phyloP scores from a whole-genome alignment of 2,113 vertebrate species.

The Calidris pygmaea region DNA sequence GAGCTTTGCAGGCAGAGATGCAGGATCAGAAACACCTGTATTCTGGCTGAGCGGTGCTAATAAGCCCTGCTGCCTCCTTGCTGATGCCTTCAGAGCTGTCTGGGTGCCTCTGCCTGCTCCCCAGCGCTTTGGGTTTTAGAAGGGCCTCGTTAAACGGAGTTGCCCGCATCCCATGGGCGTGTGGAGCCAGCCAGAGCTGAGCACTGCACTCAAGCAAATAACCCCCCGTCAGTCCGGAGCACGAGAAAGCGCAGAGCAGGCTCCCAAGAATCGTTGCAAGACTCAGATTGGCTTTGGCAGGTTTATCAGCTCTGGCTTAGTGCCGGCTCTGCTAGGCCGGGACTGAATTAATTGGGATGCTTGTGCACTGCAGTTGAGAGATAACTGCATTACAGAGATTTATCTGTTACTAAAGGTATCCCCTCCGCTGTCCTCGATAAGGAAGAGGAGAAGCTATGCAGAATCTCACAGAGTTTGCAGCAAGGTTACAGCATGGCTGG shows the following conservation, averaged over 20 bases:
- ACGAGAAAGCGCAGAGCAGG: neutral
- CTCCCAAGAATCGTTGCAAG: conserved; percentile 34
- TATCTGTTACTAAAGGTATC: conserved; percentile 62
- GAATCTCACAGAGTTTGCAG: conserved; percentile 18
- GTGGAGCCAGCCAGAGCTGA: neutral
- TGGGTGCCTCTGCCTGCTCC: neutral
- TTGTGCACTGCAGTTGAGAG: conserved; percentile 61
- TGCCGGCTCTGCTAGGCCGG: conserved; percentile 58
- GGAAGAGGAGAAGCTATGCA: conserved; percentile 21
- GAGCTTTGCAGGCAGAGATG: neutral
- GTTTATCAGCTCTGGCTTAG: conserved; percentile 66
- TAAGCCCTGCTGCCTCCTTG: neutral
- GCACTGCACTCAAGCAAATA: neutral
- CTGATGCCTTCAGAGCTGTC: neutral
- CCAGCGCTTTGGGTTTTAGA: neutral
- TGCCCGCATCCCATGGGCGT: rapidly evolving
- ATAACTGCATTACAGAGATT: conserved; percentile 69
- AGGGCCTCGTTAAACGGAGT: neutral
- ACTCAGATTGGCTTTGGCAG: conserved; percentile 60
- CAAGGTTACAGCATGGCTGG: conserved; percentile 18
- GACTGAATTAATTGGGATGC: conserved; percentile 69
- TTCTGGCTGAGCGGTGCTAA: neutral
- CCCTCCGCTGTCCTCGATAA: conserved; percentile 46
- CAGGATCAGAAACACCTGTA: neutral
- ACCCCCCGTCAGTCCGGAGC: neutral